Conservation (phyloP, 1,140 invertebrate species). For the Drosophila serrata region DNA sequence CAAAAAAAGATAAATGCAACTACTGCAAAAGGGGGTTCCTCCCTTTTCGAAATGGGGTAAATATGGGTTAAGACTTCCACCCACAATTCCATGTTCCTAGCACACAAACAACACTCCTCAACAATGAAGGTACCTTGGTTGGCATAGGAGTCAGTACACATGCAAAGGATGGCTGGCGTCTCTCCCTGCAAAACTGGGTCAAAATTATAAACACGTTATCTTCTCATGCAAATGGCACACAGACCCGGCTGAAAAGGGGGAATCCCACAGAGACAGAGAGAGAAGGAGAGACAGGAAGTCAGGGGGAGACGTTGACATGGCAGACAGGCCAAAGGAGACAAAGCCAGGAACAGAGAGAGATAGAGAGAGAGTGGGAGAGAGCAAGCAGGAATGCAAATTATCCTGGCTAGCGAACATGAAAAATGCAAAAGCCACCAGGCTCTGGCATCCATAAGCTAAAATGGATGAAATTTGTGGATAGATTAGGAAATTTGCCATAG, state of each 20-base stretch:
- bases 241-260: constrained; percentile 14
- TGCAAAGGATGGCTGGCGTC: constrained; percentile 30
- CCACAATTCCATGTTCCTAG: constrained; percentile 44
- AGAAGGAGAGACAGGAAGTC: not conserved
- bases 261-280: not conserved
- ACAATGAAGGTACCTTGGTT: constrained; percentile 17
- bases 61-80: constrained; percentile 54
- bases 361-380: constrained; percentile 21
- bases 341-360: not conserved
- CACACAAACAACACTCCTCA: constrained; percentile 30
- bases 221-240: constrained; percentile 76
- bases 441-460: constrained; percentile 20
- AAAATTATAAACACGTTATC: constrained; percentile 83
- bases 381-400: constrained; percentile 66
- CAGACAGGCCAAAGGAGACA: constrained; percentile 43
- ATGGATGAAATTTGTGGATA: constrained; percentile 13
- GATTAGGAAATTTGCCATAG: not conserved
- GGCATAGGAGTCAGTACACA: not conserved
- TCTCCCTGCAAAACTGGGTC: constrained; percentile 70
- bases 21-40: not conserved
- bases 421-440: constrained; percentile 39
- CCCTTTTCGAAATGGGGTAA: constrained; percentile 16
- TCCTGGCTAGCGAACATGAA: constrained; percentile 61
- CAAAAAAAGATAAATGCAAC: constrained; percentile 65
- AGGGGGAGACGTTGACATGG: constrained; percentile 20